Evolutionary conservation across 2,113 vertebrate genomes (phyloP).

Genomic region (Sinocyclocheilus grahami): DNA sequence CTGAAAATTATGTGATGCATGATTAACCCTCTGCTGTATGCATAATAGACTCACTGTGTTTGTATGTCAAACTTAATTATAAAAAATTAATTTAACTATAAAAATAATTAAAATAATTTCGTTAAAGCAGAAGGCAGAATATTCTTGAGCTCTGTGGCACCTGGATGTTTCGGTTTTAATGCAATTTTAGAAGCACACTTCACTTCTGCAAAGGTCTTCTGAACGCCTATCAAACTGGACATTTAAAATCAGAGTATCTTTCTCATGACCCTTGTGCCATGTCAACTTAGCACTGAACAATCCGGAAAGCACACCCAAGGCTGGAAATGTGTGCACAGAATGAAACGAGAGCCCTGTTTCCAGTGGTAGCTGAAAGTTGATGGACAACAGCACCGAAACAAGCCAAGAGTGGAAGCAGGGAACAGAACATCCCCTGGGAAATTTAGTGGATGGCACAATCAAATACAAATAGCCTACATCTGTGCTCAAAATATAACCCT

Average conservation of each 20-base stretch:
- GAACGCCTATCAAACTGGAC: no score
- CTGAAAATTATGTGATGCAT: conserved; percentile 68
- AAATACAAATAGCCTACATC: conserved; percentile 30
- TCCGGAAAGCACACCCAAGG: conserved; percentile 59
- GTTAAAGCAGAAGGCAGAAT: neutral
- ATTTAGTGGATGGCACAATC: conserved; percentile 70
- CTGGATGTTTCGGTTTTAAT: neutral
- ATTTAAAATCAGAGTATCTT: neutral
- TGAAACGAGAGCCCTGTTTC: conserved; percentile 70
- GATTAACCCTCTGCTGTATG: conserved; percentile 14
- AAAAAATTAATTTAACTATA: no score
- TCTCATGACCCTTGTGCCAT: neutral
- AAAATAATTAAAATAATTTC: neutral
- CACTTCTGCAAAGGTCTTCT: neutral
- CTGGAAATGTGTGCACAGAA: conserved; percentile 73
- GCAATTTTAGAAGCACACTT: neutral
- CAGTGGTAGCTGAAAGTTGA: conserved; percentile 70
- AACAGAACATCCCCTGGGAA: conserved; percentile 73
- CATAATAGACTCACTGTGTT: neutral
- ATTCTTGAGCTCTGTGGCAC: neutral
- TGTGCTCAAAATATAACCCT: conserved; percentile 62
- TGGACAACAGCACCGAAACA: conserved; percentile 67
- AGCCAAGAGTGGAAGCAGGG: conserved; percentile 66
- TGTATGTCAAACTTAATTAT: neutral
- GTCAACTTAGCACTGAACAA: neutral